Evolutionary conservation across 92 coral and sea anemone genomes (phyloP), one percentile per base, ranked within the genome.

Genomic region (Porites evermanni): DNA sequence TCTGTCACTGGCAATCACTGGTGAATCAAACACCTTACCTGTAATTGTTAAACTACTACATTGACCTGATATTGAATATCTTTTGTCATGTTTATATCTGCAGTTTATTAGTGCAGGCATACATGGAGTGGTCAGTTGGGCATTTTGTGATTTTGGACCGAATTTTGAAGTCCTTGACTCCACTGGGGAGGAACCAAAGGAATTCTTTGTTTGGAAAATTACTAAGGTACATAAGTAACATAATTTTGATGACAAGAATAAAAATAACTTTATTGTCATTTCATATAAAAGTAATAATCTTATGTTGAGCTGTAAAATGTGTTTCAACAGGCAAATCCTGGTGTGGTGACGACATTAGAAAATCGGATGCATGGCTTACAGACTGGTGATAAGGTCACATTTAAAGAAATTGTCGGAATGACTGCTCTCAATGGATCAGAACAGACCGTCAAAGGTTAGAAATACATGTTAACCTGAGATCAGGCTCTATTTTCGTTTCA

Each of bases 71-170:
- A 38, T 54, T 54, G 16, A 11, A 14, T 56, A 11, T 56, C 4
- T 7, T 14, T 8, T 56, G 12, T 56, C 0, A 10, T 8, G 12
- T 14, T 14, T 80, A 67, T 72, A 8, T 74, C 12, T 52, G 38
- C 76, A 96, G 98, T 96, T 96, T 75, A 93, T 96, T 79, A 84
- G 93, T 75, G 88, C 91, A 20, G 91, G 86, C 69, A 92, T 91
- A 20, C 90, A 78, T 75, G 98, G 98, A 51, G 93, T 94, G 44
- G 89, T 94, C 81, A 92, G 94, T 53, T 91, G 88, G 80, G 85
- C 94, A 16, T 96, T 96, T 71, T 96, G 98, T 87, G 98, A 96
- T 72, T 96, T 96, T 94, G 98, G 98, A 24, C 94, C 91, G 66
- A 88, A 87, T 11, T 96, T 96, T 93, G 96, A 93, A 84, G 98